Conservation (phyloP, 2,888 invertebrate genomes). For the Drosophila emarginata region DNA sequence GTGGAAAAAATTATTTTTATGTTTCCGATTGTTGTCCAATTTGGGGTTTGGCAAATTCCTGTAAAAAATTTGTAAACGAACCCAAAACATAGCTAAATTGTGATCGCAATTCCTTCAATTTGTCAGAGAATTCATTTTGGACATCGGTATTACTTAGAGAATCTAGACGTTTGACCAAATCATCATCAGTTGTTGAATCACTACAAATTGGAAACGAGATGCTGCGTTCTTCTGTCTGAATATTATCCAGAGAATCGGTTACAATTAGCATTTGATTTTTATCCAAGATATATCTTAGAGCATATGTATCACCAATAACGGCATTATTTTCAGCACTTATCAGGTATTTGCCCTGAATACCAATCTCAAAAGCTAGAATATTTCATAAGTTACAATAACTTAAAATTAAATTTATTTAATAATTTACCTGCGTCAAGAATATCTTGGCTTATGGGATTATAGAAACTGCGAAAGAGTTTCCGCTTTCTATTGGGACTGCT, state of each 20-base stretch:
- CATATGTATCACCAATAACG: conserved; percentile 21
- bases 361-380: conserved; percentile 19
- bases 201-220: background rate
- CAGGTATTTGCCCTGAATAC: conserved; percentile 22
- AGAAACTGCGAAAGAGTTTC: conserved; percentile 1
- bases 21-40: background rate
- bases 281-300: conserved; percentile 7
- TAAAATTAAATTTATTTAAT: background rate
- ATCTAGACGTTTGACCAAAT: background rate
- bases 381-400: rapidly evolving
- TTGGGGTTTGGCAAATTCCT: background rate
- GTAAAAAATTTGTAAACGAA: background rate
- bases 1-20: no score
- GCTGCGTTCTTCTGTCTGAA: background rate
- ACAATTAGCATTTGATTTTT: conserved; percentile 23
- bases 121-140: background rate
- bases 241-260: background rate
- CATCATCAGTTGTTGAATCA: conserved; percentile 10
- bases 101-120: background rate
- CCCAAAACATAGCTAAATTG: background rate
- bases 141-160: background rate
- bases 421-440: conserved; percentile 25
- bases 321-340: conserved; percentile 25
- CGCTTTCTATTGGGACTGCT: background rate
- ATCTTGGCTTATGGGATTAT: background rate